Percentiles rank a stretch among this genome's conserved stretches.
These are phyloP conservation scores for Halictus quadricinctus DNA, from an alignment of 2,888 invertebrate species.

Conservation along the genomic window DNA sequence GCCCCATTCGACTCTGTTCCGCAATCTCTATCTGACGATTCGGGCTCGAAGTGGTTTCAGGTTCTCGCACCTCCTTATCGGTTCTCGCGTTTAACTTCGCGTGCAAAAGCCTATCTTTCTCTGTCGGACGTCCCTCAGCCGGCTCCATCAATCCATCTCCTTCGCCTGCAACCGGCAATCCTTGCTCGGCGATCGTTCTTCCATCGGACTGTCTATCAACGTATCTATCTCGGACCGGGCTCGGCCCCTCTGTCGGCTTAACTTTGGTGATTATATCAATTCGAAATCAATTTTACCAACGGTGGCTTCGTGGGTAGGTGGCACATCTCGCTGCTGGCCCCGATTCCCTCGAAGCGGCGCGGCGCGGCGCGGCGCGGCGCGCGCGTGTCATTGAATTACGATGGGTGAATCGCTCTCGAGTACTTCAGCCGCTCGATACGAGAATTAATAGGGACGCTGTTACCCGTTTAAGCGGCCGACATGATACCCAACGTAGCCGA, in stretches of 20 bases:
- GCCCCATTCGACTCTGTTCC: neutral
- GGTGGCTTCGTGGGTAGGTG: slow-evolving; percentile 51
- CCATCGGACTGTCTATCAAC: slow-evolving; percentile 16
- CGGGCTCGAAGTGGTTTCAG: slow-evolving; percentile 47
- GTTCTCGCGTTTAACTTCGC: slow-evolving; percentile 36
- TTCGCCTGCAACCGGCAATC: slow-evolving; percentile 19
- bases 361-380: slow-evolving; percentile 28
- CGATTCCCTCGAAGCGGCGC: neutral
- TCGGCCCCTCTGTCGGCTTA: slow-evolving; percentile 51
- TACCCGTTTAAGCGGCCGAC: slow-evolving; percentile 69
- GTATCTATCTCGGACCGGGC: slow-evolving; percentile 13
- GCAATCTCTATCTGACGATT: slow-evolving; percentile 54
- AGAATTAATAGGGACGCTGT: slow-evolving; percentile 69
- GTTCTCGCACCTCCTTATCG: slow-evolving; percentile 44
- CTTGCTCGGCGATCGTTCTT: slow-evolving; percentile 4
- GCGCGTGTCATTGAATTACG: slow-evolving; percentile 71
- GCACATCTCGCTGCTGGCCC: neutral
- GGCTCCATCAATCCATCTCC: slow-evolving; percentile 18
- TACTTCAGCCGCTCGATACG: slow-evolving; percentile 70
- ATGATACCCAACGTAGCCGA: slow-evolving; percentile 65
- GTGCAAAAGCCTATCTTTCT: neutral
- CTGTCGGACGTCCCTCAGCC: neutral
- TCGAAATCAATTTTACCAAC: slow-evolving; percentile 74
- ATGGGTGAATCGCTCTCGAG: slow-evolving; percentile 69
- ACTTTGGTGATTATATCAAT: slow-evolving; percentile 71